Conservation (phyloP, 2,113 vertebrate species). For the Muntiacus muntjak region DNA sequence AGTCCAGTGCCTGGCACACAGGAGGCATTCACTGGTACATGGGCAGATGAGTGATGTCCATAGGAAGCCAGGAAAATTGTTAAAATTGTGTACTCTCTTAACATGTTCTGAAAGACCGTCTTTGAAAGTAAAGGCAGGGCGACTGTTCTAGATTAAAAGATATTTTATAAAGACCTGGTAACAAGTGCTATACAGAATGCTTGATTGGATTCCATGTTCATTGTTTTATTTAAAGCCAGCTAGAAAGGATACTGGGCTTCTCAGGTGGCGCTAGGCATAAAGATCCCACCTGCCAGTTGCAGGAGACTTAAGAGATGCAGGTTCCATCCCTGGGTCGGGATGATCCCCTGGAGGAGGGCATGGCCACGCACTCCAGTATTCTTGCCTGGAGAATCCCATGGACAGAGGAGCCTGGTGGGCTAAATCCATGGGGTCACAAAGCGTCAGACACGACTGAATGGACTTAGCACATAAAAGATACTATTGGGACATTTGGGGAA, state of each 20-base stretch:
- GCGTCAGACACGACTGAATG: not conserved
- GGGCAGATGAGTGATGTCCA: not conserved
- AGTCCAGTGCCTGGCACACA: not conserved
- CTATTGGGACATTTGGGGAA: not conserved
- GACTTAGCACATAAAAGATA: not conserved
- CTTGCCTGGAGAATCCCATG: not conserved
- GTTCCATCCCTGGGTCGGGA: not conserved
- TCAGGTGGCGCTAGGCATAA: accelerated
- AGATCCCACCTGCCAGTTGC: not conserved
- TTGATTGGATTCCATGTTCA: not conserved
- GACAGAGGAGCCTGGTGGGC: not conserved
- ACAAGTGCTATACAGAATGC: not conserved
- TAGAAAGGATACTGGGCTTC: not conserved
- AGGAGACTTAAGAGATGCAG: not conserved
- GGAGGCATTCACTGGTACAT: not conserved
- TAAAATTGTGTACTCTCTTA: not conserved
- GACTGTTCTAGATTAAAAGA: not conserved
- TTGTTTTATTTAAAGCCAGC: not conserved
- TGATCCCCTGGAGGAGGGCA: not conserved
- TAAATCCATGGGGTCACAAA: not conserved
- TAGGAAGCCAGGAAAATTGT: not conserved
- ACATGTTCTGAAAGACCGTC: not conserved
- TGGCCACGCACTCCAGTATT: not conserved
- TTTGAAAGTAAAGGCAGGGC: not conserved
- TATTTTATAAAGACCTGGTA: not conserved